Percentiles rank a stretch among this genome's conserved stretches.
Evolutionary conservation across 2,113 vertebrate genomes (phyloP).

Genomic region (Lampris megalopsis): DNA sequence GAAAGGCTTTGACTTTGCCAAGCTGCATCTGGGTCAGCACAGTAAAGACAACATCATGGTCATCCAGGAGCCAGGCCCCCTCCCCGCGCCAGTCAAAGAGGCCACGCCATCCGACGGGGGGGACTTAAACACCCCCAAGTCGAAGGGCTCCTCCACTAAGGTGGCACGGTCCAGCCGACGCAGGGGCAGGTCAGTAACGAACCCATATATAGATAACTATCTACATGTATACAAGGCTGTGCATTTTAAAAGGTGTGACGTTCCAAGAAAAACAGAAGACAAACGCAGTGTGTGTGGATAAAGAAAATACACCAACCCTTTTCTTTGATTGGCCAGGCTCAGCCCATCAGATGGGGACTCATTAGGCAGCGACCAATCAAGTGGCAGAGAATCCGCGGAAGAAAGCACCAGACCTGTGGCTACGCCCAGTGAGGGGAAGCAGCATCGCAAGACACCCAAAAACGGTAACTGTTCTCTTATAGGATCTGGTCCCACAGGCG

Average conservation of each 20-base stretch:
- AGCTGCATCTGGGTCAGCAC: conserved; percentile 97
- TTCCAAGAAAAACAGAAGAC: background rate
- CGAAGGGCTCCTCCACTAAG: conserved; percentile 88
- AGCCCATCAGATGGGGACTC: conserved; percentile 95
- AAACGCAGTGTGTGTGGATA: no score
- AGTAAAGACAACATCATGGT: conserved; percentile 95
- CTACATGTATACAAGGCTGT: no score
- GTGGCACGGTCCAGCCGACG: conserved; percentile 84
- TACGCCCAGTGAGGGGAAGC: conserved; percentile 82
- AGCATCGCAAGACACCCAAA: conserved; percentile 82
- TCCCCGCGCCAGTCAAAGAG: conserved; percentile 89
- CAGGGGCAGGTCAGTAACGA: conserved; percentile 86
- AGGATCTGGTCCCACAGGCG: background rate
- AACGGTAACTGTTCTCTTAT: conserved; percentile 77
- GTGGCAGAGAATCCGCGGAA: conserved; percentile 89
- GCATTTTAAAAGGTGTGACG: no score
- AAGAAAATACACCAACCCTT: background rate
- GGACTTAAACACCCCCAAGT: conserved; percentile 92
- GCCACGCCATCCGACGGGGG: conserved; percentile 91
- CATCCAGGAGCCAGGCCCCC: conserved; percentile 91
- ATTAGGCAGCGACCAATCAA: conserved; percentile 92
- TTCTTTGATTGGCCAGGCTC: conserved; percentile 79
- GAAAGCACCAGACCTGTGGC: conserved; percentile 84
- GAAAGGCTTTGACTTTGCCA: conserved; percentile 98
- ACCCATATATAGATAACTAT: no score